Percentiles rank a stretch among this genome's conserved stretches.
Evolutionary conservation across 2,797 vertebrate species (phyloP).

Genomic region (Coracias cyanogaster): DNA sequence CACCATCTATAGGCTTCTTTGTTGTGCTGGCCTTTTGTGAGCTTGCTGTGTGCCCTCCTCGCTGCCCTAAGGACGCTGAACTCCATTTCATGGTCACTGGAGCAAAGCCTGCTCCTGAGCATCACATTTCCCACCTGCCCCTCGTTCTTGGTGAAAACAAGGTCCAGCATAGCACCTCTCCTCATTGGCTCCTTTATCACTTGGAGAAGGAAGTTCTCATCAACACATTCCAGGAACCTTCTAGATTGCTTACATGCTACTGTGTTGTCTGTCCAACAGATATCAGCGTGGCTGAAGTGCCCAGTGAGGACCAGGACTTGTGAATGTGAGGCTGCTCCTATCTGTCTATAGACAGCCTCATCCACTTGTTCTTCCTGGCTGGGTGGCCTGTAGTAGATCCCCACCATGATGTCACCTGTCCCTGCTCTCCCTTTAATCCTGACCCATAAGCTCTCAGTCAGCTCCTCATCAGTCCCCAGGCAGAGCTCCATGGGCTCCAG

Average conservation of each 20-base stretch:
- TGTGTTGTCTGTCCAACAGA: background rate
- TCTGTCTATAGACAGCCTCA: background rate
- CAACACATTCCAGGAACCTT: background rate
- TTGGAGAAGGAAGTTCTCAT: background rate
- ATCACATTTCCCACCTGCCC: background rate
- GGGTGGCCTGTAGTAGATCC: background rate
- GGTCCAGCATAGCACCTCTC: background rate
- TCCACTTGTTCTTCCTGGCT: background rate
- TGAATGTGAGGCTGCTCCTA: background rate
- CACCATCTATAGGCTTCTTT: background rate
- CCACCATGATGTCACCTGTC: background rate
- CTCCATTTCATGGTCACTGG: background rate
- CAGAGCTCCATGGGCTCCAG: background rate
- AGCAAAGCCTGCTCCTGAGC: background rate
- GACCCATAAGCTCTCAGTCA: background rate
- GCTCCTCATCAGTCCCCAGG: background rate
- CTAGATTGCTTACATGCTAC: background rate
- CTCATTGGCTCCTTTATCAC: background rate
- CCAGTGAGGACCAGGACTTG: background rate
- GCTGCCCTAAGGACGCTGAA: background rate
- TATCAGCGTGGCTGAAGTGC: background rate
- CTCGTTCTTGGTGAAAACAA: background rate
- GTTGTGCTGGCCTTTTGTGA: background rate
- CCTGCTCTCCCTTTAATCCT: background rate
- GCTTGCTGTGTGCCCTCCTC: background rate